A percentile compares a stretch with the other conserved stretches of the same genome.
phyloP scores from a whole-genome alignment of 2,888 invertebrate genomes.

The Amphipyra berbera region DNA sequence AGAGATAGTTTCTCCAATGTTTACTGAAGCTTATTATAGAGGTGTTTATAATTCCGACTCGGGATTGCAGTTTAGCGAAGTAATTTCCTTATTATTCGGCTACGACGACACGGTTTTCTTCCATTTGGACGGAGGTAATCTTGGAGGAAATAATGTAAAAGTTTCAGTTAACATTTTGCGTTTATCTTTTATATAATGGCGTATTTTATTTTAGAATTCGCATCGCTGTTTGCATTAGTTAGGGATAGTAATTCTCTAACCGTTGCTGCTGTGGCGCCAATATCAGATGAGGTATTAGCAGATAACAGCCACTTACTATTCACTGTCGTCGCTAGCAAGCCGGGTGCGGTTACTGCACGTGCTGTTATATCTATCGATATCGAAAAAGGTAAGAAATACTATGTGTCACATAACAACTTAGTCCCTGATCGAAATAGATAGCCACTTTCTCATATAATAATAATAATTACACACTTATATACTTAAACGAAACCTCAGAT shows the following conservation, averaged over 20 bases:
- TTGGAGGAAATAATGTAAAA: not conserved
- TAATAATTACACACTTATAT: no score
- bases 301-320: constrained; percentile 63
- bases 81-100: constrained; percentile 65
- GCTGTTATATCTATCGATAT: constrained; percentile 66
- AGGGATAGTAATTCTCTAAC: constrained; percentile 36
- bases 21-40: constrained; percentile 68
- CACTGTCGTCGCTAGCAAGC: constrained; percentile 61
- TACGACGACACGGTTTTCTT: constrained; percentile 70
- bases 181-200: not conserved
- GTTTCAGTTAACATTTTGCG: constrained; percentile 5
- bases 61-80: constrained; percentile 62
- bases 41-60: constrained; percentile 64
- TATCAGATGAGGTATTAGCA: constrained; percentile 61
- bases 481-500: no score
- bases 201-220: constrained; percentile 55
- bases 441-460: not conserved
- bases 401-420: not conserved
- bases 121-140: constrained; percentile 68
- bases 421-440: not conserved
- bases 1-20: constrained; percentile 62
- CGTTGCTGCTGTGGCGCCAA: constrained; percentile 30
- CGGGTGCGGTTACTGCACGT: constrained; percentile 47
- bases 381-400: constrained; percentile 60
- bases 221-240: constrained; percentile 52